Evolutionary conservation across 1,140 invertebrate genomes (phyloP), one percentile per base, ranked within the genome.

Genomic region (Lucilia sericata): DNA sequence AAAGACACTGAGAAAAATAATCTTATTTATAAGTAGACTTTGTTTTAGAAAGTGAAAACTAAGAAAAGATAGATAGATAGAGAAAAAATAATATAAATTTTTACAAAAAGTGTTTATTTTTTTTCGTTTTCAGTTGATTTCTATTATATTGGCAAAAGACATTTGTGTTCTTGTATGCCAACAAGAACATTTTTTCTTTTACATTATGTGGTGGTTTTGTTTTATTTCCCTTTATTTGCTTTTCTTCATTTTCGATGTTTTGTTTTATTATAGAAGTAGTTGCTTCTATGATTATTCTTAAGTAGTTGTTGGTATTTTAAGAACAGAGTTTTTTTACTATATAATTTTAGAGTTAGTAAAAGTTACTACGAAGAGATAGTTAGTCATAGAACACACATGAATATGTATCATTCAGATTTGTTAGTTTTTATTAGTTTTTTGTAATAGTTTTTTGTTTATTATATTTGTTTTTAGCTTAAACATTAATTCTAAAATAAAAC

Each of bases 161-260:
- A 89, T 89, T 89, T 89, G 88, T 89, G 88, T 89, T 89, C 88
- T 86, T 89, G 88, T 87, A 89, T 88, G 87, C 88, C 88, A 87
- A 89, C 88, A 89, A 89, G 88, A 89, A 89, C 88, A 83, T 89
- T 89, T 89, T 89, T 89, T 89, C 88, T 88, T 88, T 88, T 88
- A 89, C 88, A 89, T 89, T 89, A 89, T 89, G 88, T 89, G 88
- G 88, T 89, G 88, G 88, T 89, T 51, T 80, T 30, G 25, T 30
- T 30, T 70, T 19, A 76, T 8, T 34, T 74, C 34, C 19, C 3
- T 70, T 21, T 25, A 14, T 21, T 21, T 70, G 9, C 65, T 70
- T 30, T 30, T 70, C n/a, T 21, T 70, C n/a, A 21, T 70, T n/a
- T 70, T 21, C n/a, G 2, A 19, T 21, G 12, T 65, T n/a, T 55